These are phyloP conservation scores for Phaenicophaeus curvirostris DNA, from an alignment of 2,797 vertebrate genomes.

Conservation along the genomic window DNA sequence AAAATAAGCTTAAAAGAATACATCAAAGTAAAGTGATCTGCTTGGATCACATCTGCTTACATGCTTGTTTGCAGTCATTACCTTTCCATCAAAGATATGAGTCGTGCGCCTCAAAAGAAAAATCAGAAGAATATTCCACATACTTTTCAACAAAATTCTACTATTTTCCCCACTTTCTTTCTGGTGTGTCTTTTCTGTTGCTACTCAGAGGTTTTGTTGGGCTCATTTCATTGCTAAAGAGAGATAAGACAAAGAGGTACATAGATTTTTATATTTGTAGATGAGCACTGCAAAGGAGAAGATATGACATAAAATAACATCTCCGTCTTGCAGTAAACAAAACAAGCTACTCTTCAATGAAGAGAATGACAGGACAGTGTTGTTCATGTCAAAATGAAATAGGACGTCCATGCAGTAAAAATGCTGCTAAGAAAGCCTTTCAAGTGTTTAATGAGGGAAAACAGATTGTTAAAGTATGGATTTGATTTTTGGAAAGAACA, in stretches of 20 bases:
- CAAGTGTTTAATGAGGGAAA: slow-evolving; percentile 61
- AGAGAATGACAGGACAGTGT: not conserved
- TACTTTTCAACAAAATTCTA: not conserved
- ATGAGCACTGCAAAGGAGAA: not conserved
- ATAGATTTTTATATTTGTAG: slow-evolving; percentile 43
- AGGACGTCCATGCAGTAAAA: not conserved
- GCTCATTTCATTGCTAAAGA: not conserved
- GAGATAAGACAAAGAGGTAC: not conserved
- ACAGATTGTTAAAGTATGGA: slow-evolving; percentile 56
- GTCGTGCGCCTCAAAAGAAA: not conserved
- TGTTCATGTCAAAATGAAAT: slow-evolving; percentile 45
- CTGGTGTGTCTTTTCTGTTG: not conserved
- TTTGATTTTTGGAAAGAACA: slow-evolving; percentile 58
- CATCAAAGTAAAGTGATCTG: not conserved
- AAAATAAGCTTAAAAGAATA: slow-evolving; percentile 11
- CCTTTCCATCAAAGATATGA: not conserved
- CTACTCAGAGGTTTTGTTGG: not conserved
- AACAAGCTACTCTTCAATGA: not conserved
- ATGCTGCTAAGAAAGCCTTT: slow-evolving; percentile 23
- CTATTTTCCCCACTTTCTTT: not conserved
- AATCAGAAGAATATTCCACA: not conserved
- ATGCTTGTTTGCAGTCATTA: not conserved
- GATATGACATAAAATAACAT: not conserved
- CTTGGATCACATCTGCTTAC: not conserved
- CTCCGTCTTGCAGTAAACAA: slow-evolving; percentile 16